Base-by-base conservation (phyloP, 2,113 vertebrate genomes). In the Edolisoma coerulescens region DNA sequence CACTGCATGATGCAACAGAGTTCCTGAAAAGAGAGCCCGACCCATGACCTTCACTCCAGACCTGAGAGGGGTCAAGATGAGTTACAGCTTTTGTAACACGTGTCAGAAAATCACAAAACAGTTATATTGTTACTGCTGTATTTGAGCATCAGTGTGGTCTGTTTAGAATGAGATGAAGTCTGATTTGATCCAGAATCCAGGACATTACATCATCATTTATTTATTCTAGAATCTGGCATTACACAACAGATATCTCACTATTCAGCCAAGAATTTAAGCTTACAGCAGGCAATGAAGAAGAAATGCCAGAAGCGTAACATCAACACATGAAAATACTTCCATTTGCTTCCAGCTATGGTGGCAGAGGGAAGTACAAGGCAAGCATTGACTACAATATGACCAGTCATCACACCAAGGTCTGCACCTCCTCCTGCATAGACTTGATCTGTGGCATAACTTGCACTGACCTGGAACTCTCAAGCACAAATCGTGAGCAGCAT, bases 201-300 rank as follows among this genome's bases (percentile, higher is more conserved):
- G 81, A 89, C 54, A 84, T 93, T 75, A 87, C 61, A 87, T 76
- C 93, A 89, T 59, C 61, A 69, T 64, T 94, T 89, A 94, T 80
- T 94, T 87, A 87, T 92, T 82, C 88, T 52, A 79, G 74, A 73
- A 79, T 93, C 84, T 89, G 77, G 89, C 89, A 92, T 91, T 94
- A 82, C 87, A 73, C 78, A 89, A 81, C 61, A 90, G 33, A 53
- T 89, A 87, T 89, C 77, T 73, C 53, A 24, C 67, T 39, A 45
- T 83, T 65, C 87, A 85, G 81, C 57, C 94, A 94, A 85, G 78
- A 93, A 90, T 65, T 76, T 69, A 64, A 77, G 54, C 54, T 80
- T 75, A 47, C 57, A 87, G 57, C 64, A 90, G 54, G 54, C 45
- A 87, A 41, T 6, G 32, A 64, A 82, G 87, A 92, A 47, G 57